Conservation (phyloP, 2,888 invertebrate genomes). For the Heteropelma amictum region DNA sequence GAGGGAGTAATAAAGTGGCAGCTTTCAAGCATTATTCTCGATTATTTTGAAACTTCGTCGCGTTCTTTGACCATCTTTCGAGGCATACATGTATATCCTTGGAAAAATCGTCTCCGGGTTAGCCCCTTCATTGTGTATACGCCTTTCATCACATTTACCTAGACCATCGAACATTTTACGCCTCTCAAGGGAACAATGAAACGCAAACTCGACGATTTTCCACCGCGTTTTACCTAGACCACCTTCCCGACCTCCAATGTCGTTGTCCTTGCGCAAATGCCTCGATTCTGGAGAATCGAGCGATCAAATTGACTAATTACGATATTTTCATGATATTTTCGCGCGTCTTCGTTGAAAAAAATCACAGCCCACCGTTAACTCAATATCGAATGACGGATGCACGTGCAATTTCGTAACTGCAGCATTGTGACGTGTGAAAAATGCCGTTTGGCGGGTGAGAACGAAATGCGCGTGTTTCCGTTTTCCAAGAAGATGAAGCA, state of each 20-base stretch:
- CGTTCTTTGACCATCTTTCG: slow-evolving; percentile 5
- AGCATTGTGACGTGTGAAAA: neutral
- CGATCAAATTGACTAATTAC: neutral
- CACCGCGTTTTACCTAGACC: slow-evolving; percentile 52
- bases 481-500: slow-evolving; percentile 1
- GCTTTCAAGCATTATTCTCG: slow-evolving; percentile 42
- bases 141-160: slow-evolving; percentile 34
- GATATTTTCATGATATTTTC: neutral
- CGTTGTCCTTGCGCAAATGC: neutral
- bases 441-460: neutral
- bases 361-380: too few relatives aligned
- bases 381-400: too few relatives aligned
- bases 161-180: slow-evolving; percentile 59
- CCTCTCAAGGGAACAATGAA: slow-evolving; percentile 56
- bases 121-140: slow-evolving; percentile 25
- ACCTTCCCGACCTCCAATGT: neutral
- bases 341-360: neutral
- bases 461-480: too few relatives aligned
- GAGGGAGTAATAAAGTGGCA: slow-evolving; percentile 55
- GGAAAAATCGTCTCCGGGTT: slow-evolving; percentile 25
- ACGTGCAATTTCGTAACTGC: too few relatives aligned
- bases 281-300: neutral
- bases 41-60: slow-evolving; percentile 9
- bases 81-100: slow-evolving; percentile 21
- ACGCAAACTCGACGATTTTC: slow-evolving; percentile 59